Conservation (phyloP, 2,797 vertebrate species). For the Cyclopterus lumpus region DNA sequence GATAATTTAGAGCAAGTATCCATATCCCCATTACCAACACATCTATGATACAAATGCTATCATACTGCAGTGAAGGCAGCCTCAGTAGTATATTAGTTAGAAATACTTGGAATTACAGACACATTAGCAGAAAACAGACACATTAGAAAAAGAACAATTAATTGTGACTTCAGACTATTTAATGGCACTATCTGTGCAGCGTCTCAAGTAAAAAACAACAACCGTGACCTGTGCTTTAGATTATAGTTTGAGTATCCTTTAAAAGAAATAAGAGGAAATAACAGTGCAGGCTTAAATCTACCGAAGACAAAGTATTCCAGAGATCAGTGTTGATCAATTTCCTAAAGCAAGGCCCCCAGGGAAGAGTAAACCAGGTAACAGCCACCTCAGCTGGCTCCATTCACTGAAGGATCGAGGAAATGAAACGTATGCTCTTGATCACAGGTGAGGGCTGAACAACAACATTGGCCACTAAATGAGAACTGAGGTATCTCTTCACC, state of each 20-base stretch:
- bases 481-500: neutral
- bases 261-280: slow-evolving; percentile 49
- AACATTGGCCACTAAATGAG: neutral
- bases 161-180: neutral
- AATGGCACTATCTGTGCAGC: neutral
- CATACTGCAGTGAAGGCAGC: neutral
- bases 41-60: neutral
- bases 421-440: neutral
- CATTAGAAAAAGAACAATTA: neutral
- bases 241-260: slow-evolving; percentile 47
- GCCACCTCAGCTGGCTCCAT: neutral
- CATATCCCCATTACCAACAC: neutral
- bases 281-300: neutral
- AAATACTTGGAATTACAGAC: neutral
- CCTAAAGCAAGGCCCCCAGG: neutral
- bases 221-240: neutral
- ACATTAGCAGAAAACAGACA: neutral
- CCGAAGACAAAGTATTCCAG: neutral
- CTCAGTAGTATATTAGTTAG: neutral
- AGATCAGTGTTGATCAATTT: neutral
- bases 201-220: neutral
- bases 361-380: neutral
- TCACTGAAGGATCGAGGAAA: neutral
- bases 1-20: no score
- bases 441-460: neutral